phyloP scores from a whole-genome alignment of 2,888 invertebrate genomes.

The Drosophila stalkeri region DNA sequence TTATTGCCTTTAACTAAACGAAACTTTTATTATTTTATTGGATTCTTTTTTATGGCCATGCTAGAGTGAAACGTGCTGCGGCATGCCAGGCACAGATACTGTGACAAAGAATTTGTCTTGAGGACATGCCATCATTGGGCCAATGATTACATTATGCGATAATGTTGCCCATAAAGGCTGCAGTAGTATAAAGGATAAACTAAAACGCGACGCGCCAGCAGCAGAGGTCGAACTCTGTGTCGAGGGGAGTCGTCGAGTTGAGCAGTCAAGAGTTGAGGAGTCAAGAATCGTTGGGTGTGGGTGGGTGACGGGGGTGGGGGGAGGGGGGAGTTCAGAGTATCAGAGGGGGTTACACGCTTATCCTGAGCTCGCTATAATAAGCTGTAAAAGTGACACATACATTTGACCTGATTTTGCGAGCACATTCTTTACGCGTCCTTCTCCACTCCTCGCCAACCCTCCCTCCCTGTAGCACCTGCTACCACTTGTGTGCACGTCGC shows the following conservation, averaged over 20 bases:
- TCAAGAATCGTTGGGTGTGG: not conserved
- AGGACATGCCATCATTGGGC: slow-evolving; percentile 79
- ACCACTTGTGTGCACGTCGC: slow-evolving; percentile 28
- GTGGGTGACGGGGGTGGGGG: too few species aligned
- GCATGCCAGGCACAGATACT: slow-evolving; percentile 11
- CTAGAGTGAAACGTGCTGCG: slow-evolving; percentile 9
- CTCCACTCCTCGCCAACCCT: not conserved
- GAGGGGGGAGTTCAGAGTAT: not conserved
- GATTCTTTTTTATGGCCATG: slow-evolving; percentile 35
- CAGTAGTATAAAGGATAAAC: slow-evolving; percentile 52
- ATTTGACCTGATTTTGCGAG: slow-evolving; percentile 77
- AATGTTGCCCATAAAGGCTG: slow-evolving; percentile 76
- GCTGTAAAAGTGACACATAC: slow-evolving; percentile 80
- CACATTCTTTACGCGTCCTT: slow-evolving; percentile 63
- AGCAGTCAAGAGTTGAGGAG: not conserved
- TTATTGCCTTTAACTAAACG: slow-evolving; percentile 77
- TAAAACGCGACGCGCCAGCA: slow-evolving; percentile 7
- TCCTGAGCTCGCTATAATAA: slow-evolving; percentile 71
- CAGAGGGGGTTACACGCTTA: slow-evolving; percentile 13
- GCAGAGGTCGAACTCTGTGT: slow-evolving; percentile 10
- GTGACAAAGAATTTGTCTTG: slow-evolving; percentile 79
- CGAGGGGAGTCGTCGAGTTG: not conserved
- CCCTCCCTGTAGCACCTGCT: not conserved
- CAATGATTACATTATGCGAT: slow-evolving; percentile 82
- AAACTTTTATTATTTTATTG: slow-evolving; percentile 79